phyloP scores from a whole-genome alignment of 2,888 invertebrate genomes.

The Rhagonycha fulva region DNA sequence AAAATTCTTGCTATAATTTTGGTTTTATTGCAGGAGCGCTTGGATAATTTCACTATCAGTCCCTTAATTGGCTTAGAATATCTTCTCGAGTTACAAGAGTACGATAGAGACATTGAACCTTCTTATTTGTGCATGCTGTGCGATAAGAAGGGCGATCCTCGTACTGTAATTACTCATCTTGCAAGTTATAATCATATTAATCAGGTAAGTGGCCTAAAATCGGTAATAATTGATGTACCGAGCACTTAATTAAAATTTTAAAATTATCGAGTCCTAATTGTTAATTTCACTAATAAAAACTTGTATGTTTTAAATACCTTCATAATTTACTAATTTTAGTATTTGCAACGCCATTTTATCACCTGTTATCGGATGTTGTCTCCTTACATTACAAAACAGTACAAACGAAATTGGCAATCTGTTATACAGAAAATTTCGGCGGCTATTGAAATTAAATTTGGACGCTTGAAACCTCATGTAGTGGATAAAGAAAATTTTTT shows the following conservation, averaged over 20 bases:
- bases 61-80: constrained; percentile 77
- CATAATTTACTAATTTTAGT: constrained; percentile 51
- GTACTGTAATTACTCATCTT: constrained; percentile 78
- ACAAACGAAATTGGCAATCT: constrained; percentile 57
- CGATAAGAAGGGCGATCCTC: constrained; percentile 77
- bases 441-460: constrained; percentile 75
- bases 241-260: fast-evolving
- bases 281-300: no score
- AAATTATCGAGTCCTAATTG: no score
- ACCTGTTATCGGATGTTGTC: constrained; percentile 64
- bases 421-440: constrained; percentile 63
- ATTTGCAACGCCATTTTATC: constrained; percentile 68
- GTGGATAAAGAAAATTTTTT: constrained; percentile 73
- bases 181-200: constrained; percentile 73
- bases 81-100: constrained; percentile 71
- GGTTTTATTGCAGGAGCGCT: constrained; percentile 47
- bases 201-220: constrained; percentile 42
- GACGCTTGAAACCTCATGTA: constrained; percentile 68
- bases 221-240: not conserved
- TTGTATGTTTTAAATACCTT: not conserved
- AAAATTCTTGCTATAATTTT: not conserved
- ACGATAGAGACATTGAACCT: constrained; percentile 69
- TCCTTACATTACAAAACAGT: constrained; percentile 64
- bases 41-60: constrained; percentile 60
- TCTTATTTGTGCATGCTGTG: constrained; percentile 79